phyloP scores from a whole-genome alignment of 1,140 invertebrate species.

The Plutomurus gul region DNA sequence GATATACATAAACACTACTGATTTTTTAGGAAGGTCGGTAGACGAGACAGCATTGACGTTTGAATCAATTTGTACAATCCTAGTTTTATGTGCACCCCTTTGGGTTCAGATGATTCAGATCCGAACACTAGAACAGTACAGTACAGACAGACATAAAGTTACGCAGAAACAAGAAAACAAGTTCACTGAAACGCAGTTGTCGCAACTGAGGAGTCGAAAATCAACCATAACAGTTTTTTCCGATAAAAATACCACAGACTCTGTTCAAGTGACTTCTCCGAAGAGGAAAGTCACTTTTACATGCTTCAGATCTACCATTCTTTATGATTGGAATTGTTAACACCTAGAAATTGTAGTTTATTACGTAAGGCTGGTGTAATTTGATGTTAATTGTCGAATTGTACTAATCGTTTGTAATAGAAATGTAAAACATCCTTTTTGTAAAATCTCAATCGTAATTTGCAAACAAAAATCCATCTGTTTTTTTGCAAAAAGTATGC shows the following conservation, averaged over 20 bases:
- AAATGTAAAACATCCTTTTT: too few species aligned
- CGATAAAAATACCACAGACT: constrained; percentile 46
- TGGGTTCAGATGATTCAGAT: constrained; percentile 19
- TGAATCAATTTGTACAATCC: constrained; percentile 27
- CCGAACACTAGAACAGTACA: constrained; percentile 34
- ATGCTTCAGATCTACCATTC: too few species aligned
- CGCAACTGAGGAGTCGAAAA: constrained; percentile 50
- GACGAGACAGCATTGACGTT: neutral
- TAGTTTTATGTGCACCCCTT: constrained; percentile 13
- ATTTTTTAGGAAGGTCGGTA: neutral
- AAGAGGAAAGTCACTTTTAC: too few species aligned
- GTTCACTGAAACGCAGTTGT: constrained; percentile 49
- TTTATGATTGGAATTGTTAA: too few species aligned
- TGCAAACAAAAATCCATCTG: too few species aligned
- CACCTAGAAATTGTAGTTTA: too few species aligned
- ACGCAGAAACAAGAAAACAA: constrained; percentile 38
- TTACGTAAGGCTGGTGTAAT: too few species aligned
- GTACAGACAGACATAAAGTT: constrained; percentile 40
- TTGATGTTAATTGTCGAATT: too few species aligned
- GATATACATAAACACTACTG: neutral
- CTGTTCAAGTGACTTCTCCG: neutral
- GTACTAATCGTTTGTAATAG: too few species aligned
- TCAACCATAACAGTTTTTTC: constrained; percentile 51
- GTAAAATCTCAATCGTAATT: too few species aligned
- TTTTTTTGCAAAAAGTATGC: too few species aligned